phyloP scores from a whole-genome alignment of 2,888 invertebrate genomes.

The Conistra vaccinii region DNA sequence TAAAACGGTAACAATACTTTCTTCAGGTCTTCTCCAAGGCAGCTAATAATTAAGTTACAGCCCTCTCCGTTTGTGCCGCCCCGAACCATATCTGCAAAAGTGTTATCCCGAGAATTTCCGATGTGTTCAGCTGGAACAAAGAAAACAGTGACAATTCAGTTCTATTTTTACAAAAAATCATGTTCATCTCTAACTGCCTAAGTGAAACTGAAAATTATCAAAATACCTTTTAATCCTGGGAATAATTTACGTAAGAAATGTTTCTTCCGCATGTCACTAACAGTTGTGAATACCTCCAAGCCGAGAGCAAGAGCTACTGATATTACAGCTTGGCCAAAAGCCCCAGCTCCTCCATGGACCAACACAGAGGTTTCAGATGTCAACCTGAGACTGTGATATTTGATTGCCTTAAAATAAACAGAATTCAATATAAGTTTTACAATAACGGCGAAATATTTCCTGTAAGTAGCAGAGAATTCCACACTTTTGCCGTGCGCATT shows the following conservation, averaged over 20 bases:
- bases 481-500: not conserved
- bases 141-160: not conserved
- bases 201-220: not conserved
- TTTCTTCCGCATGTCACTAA: slow-evolving; percentile 72
- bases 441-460: not conserved
- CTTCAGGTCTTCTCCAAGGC: slow-evolving; percentile 72
- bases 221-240: slow-evolving; percentile 61
- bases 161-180: not conserved
- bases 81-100: slow-evolving; percentile 65
- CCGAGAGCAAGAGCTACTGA: slow-evolving; percentile 67
- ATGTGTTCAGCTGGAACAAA: slow-evolving; percentile 76
- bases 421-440: not conserved
- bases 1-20: slow-evolving; percentile 69
- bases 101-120: slow-evolving; percentile 76
- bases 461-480: not conserved
- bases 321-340: slow-evolving; percentile 72
- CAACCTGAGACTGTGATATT: not conserved
- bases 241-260: slow-evolving; percentile 71
- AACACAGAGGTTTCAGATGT: not conserved
- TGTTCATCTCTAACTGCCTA: not conserved
- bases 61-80: slow-evolving; percentile 63
- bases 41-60: slow-evolving; percentile 74
- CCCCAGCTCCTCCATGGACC: slow-evolving; percentile 62
- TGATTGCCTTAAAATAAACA: slow-evolving; percentile 39
- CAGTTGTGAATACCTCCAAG: slow-evolving; percentile 74